phyloP scores from a whole-genome alignment of 1,140 invertebrate species.

The Phthorimaea operculella region DNA sequence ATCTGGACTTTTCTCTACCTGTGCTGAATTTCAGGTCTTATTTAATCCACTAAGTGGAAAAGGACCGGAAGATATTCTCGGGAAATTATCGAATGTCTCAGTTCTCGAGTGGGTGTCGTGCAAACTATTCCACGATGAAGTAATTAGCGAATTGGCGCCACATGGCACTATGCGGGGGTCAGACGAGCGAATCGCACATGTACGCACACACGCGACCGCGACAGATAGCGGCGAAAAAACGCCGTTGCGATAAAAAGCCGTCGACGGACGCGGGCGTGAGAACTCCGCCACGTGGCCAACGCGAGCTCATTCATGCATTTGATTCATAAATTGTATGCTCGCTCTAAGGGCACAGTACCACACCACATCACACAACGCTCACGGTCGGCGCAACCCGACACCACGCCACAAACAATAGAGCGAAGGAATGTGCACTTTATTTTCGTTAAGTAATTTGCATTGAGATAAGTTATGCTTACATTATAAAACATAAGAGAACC shows the following conservation, averaged over 20 bases:
- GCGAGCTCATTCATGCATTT: slow-evolving; percentile 59
- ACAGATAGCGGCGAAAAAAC: slow-evolving; percentile 43
- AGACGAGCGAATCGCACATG: slow-evolving; percentile 37
- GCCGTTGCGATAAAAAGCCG: slow-evolving; percentile 47
- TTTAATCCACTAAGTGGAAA: no score
- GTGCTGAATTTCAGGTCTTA: no score
- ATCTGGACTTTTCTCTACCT: no score
- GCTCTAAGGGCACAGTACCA: slow-evolving; percentile 15
- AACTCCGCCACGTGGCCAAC: slow-evolving; percentile 52
- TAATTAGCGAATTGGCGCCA: slow-evolving; percentile 58
- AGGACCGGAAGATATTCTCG: no score
- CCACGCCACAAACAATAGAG: not conserved
- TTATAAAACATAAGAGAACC: not conserved
- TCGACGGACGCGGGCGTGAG: slow-evolving; percentile 37
- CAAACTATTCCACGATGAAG: slow-evolving; percentile 36
- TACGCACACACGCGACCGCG: slow-evolving; percentile 35
- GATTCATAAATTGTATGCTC: slow-evolving; percentile 45
- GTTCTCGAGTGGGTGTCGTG: not conserved
- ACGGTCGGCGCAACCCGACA: not conserved
- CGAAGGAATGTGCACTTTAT: not conserved
- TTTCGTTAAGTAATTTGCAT: not conserved
- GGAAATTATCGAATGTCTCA: no score
- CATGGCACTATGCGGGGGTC: slow-evolving; percentile 50
- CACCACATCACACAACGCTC: not conserved
- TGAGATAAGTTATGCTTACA: not conserved